Conservation (phyloP, 2,888 invertebrate species). For the Polydesmus complanatus region DNA sequence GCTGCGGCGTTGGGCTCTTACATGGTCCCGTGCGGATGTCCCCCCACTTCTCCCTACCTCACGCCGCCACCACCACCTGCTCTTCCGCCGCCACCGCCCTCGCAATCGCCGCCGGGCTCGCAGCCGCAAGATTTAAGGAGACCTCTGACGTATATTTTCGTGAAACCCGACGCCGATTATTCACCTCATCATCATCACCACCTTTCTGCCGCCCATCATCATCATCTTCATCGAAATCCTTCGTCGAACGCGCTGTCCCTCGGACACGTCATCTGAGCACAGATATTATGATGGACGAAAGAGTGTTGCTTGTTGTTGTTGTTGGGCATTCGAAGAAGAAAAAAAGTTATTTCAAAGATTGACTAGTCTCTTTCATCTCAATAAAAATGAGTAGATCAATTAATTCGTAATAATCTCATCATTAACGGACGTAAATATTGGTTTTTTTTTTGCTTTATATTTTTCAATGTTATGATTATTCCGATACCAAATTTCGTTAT, state of each 20-base stretch:
- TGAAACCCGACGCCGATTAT: not conserved
- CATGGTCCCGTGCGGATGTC: not conserved
- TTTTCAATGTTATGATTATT: no score
- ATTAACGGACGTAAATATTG: no score
- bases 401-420: no score
- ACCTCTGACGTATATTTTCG: slow-evolving; percentile 5
- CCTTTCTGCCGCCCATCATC: not conserved
- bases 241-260: not conserved
- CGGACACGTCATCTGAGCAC: not conserved
- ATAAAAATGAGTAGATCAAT: no score
- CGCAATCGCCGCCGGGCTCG: not conserved
- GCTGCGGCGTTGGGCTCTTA: not conserved
- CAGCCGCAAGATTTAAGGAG: not conserved
- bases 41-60: not conserved
- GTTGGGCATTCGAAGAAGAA: no score
- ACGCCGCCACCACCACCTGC: not conserved
- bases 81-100: not conserved
- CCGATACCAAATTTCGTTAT: no score
- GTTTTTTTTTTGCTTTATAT: no score
- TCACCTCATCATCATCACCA: not conserved
- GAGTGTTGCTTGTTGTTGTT: no score
- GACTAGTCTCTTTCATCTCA: no score
- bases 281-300: no score
- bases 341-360: no score
- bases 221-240: not conserved